Conservation (phyloP, 2,888 invertebrate genomes). For the Lepeophtheirus nordmannii region DNA sequence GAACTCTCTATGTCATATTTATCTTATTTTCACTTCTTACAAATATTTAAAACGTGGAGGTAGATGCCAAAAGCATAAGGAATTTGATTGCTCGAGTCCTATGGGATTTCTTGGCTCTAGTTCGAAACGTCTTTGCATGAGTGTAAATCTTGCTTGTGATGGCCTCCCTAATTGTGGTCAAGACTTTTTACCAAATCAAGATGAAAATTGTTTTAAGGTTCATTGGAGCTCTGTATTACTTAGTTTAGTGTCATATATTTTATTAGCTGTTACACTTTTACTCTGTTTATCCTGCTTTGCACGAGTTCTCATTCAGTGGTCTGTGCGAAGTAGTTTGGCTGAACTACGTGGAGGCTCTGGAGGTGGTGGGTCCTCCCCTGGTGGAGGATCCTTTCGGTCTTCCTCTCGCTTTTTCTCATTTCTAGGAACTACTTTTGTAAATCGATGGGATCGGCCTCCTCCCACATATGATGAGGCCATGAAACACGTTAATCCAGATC, state of each 20-base stretch:
- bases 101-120: conserved; percentile 2
- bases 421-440: conserved; percentile 14
- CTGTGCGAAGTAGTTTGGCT: conserved; percentile 11
- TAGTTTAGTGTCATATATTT: conserved; percentile 18
- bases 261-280: conserved; percentile 21
- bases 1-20: conserved; percentile 7
- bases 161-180: conserved; percentile 24
- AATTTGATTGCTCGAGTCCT: conserved; percentile 8
- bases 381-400: conserved; percentile 16
- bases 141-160: conserved; percentile 16
- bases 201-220: conserved; percentile 20
- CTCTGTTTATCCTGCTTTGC: conserved; percentile 24
- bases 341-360: conserved; percentile 3
- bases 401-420: conserved; percentile 24
- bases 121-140: conserved; percentile 21
- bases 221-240: conserved; percentile 18
- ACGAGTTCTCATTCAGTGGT: conserved; percentile 24
- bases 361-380: neutral
- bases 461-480: conserved; percentile 23
- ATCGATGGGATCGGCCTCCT: conserved; percentile 23
- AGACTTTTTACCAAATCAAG: conserved; percentile 19
- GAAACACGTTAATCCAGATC: conserved; percentile 24
- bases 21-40: conserved; percentile 22
- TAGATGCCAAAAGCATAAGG: conserved; percentile 16
- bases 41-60: conserved; percentile 17